Evolutionary conservation across 2,888 invertebrate genomes (phyloP).

Genomic region (Portevinia maculata): DNA sequence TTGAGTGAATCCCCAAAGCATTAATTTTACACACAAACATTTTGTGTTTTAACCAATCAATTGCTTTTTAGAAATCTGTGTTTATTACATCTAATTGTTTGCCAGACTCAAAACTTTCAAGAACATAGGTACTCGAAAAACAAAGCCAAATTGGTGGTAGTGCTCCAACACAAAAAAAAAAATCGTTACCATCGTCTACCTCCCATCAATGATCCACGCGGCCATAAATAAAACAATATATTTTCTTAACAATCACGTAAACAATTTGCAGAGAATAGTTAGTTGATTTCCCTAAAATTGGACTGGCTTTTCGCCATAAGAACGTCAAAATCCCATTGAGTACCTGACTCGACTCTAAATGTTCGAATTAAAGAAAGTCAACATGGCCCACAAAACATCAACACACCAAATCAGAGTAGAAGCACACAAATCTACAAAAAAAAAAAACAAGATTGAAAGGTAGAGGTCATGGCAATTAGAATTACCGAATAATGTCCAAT

Average conservation of each 20-base stretch:
- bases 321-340: slow-evolving; percentile 4
- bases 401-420: slow-evolving; percentile 26
- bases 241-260: slow-evolving; percentile 31
- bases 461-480: slow-evolving; percentile 49
- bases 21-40: too few relatives aligned
- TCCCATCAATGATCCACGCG: neutral
- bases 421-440: slow-evolving; percentile 32
- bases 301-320: slow-evolving; percentile 22
- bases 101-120: too few relatives aligned
- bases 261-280: neutral
- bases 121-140: too few relatives aligned
- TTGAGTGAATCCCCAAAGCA: too few relatives aligned
- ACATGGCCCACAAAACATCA: slow-evolving; percentile 27
- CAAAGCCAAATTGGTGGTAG: too few relatives aligned
- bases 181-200: too few relatives aligned
- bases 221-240: neutral
- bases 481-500: slow-evolving; percentile 42
- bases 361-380: slow-evolving; percentile 2
- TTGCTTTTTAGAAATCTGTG: too few relatives aligned
- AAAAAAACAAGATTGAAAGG: slow-evolving; percentile 56
- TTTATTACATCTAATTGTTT: too few relatives aligned
- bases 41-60: too few relatives aligned
- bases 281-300: slow-evolving; percentile 26
- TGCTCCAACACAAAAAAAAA: too few relatives aligned
- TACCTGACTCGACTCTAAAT: slow-evolving; percentile 60